Evolutionary conservation across 2,797 vertebrate species (phyloP).

Genomic region (Avahi laniger): DNA sequence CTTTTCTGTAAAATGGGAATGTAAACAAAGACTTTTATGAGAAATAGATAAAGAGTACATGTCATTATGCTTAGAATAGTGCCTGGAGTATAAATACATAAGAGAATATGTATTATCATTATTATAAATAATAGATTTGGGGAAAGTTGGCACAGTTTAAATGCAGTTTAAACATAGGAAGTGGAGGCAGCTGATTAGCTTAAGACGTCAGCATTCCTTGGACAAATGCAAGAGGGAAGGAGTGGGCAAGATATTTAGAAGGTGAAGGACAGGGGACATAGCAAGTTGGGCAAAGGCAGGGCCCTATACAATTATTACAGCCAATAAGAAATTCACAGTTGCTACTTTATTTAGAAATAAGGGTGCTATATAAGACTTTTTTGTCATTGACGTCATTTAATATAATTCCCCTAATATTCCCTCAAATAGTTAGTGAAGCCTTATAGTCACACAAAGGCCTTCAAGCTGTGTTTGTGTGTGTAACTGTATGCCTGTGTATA

Average conservation of each 20-base stretch:
- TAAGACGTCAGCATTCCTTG: not conserved
- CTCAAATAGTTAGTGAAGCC: not conserved
- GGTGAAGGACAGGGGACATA: not conserved
- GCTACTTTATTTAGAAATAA: not conserved
- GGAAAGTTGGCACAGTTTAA: not conserved
- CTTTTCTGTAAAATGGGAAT: not conserved
- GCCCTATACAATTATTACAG: not conserved
- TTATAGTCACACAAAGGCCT: not conserved
- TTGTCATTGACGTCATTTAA: not conserved
- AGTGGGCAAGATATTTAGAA: not conserved
- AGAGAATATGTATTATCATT: not conserved
- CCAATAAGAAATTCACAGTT: not conserved
- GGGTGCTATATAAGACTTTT: not conserved
- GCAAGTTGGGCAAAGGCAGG: not conserved
- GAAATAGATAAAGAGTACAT: not conserved
- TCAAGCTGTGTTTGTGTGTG: not conserved
- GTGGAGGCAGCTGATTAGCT: not conserved
- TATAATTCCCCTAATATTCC: accelerated
- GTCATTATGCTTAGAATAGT: not conserved
- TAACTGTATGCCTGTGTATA: not conserved
- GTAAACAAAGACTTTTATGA: not conserved
- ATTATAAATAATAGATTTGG: not conserved
- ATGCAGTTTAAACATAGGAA: not conserved
- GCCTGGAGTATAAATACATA: not conserved
- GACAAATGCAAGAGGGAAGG: not conserved